These are phyloP conservation scores for Gallinago stenura DNA, from an alignment of 2,797 vertebrate species.

Conservation along the genomic window DNA sequence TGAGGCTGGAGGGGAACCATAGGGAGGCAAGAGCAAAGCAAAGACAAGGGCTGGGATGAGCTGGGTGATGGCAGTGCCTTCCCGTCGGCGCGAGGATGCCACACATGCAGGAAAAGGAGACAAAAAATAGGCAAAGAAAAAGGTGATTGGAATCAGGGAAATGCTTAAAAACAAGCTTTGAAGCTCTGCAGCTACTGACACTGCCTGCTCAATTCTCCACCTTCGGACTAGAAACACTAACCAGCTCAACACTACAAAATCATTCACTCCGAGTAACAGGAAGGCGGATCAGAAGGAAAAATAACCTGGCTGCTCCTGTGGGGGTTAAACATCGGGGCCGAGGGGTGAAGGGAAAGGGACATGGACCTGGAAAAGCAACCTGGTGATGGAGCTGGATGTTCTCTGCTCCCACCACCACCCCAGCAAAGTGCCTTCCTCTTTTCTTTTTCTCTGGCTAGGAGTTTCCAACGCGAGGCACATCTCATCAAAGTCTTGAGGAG, in stretches of 20 bases:
- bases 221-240: neutral
- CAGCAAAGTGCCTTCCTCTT: neutral
- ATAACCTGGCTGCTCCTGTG: accelerated
- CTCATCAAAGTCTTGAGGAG: constrained; percentile 25
- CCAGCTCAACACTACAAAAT: neutral
- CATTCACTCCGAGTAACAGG: accelerated
- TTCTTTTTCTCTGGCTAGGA: neutral
- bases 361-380: neutral
- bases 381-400: neutral
- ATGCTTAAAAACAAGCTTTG: neutral
- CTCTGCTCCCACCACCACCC: neutral
- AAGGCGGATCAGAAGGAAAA: neutral
- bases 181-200: neutral
- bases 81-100: accelerated
- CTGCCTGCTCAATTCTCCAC: neutral
- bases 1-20: neutral
- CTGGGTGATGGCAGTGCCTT: neutral
- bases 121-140: neutral
- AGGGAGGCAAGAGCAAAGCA: neutral
- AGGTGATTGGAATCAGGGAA: neutral
- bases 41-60: neutral
- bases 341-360: neutral
- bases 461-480: neutral
- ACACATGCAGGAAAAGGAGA: neutral
- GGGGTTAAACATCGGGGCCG: neutral